Evolutionary conservation across 2,113 vertebrate species (phyloP).

Genomic region (Pogonocichla stellata): DNA sequence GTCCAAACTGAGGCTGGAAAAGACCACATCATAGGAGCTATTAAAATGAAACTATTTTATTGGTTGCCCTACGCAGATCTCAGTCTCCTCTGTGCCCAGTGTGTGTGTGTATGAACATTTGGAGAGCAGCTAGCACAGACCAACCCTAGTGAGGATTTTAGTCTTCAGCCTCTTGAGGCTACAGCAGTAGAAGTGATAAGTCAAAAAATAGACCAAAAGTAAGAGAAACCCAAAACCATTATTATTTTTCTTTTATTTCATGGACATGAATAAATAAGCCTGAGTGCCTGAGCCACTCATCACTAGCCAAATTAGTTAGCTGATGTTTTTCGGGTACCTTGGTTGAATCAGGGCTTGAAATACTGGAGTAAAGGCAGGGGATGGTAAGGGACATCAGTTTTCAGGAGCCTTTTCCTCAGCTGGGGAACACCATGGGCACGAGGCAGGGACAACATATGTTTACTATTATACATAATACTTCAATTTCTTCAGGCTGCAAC

Average conservation of each 20-base stretch:
- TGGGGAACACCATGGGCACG: background rate
- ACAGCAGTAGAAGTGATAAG: background rate
- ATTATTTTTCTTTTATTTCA: background rate
- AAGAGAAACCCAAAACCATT: background rate
- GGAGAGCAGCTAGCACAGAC: background rate
- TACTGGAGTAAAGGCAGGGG: background rate
- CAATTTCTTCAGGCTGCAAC: constrained; percentile 29
- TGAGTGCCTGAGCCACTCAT: background rate
- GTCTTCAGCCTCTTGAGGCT: background rate
- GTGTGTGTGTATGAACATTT: rapidly evolving
- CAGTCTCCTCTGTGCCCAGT: background rate
- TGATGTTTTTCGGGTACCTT: background rate
- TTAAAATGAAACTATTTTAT: background rate
- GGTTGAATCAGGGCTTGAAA: background rate
- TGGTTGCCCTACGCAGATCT: background rate
- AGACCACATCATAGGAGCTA: background rate
- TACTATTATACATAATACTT: constrained; percentile 27
- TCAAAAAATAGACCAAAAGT: background rate
- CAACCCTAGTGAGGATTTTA: background rate
- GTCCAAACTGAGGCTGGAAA: background rate
- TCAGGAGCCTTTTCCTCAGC: background rate
- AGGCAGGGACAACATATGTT: background rate
- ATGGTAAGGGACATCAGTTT: background rate
- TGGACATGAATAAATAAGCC: background rate
- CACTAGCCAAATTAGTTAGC: background rate